Conservation (phyloP, 2,797 vertebrate species). For the Pseudotriccus pelzelni region DNA sequence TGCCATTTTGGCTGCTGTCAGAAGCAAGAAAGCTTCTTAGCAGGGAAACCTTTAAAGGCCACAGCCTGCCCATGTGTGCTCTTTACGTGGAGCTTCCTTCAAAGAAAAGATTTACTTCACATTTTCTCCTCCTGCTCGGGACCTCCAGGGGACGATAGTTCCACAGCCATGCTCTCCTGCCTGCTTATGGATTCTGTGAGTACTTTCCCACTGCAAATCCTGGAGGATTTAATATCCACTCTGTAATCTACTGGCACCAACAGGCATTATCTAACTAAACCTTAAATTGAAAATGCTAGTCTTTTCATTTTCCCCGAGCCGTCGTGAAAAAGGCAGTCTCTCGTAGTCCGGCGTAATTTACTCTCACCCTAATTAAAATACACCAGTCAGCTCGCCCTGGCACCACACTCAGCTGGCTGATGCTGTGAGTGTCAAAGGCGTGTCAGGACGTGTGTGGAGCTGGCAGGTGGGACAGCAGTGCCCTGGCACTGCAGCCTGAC, state of each 20-base stretch:
- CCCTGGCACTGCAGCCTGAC: neutral
- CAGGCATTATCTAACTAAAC: conserved; percentile 81
- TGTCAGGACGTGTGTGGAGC: neutral
- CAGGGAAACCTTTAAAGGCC: neutral
- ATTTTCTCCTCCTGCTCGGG: neutral
- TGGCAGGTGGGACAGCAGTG: neutral
- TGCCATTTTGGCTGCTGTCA: neutral
- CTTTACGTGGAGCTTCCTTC: neutral
- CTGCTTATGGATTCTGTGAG: conserved; percentile 72
- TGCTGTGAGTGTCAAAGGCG: neutral
- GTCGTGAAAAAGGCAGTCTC: conserved; percentile 12
- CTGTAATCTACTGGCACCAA: conserved; percentile 81
- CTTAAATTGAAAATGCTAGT: conserved; percentile 78
- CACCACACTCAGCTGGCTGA: neutral
- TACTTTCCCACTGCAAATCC: conserved; percentile 69
- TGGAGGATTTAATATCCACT: conserved; percentile 80
- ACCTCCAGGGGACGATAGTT: conserved; percentile 19
- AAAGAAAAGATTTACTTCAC: neutral
- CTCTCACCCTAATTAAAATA: conserved; percentile 74
- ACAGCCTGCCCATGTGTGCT: neutral
- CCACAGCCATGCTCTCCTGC: neutral
- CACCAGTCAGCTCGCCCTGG: neutral
- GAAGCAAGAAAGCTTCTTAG: neutral
- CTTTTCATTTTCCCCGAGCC: conserved; percentile 57
- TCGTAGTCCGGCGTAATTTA: conserved; percentile 18